Evolutionary conservation across 2,888 invertebrate species (phyloP).

Genomic region (Orgyia antiqua): DNA sequence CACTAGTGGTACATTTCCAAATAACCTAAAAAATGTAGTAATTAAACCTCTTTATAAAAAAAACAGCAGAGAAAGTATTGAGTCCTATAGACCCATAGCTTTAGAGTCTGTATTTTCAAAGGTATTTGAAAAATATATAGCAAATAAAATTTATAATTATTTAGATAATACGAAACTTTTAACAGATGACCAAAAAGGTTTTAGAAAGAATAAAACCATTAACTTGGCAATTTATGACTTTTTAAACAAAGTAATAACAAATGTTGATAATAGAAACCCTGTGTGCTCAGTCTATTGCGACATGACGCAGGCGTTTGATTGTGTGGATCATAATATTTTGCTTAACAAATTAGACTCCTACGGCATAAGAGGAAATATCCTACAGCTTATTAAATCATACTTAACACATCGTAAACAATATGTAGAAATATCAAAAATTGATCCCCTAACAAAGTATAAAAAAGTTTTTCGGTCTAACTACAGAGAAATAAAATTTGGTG

Average conservation of each 20-base stretch:
- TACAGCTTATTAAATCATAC: conserved; percentile 1
- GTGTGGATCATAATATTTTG: neutral
- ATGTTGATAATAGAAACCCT: neutral
- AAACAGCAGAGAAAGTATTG: neutral
- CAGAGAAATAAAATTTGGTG: no score
- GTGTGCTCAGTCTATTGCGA: no score
- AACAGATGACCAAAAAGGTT: no score
- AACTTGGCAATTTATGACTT: neutral
- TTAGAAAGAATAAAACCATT: no score
- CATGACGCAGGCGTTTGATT: neutral
- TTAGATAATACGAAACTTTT: neutral
- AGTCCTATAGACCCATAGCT: neutral
- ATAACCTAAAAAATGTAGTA: no score
- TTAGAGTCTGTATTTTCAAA: neutral
- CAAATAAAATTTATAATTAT: neutral
- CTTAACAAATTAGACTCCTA: no score
- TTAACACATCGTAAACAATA: no score
- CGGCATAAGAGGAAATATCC: neutral
- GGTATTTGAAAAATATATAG: neutral
- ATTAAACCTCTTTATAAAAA: neutral
- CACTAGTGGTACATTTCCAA: neutral
- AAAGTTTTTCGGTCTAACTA: no score
- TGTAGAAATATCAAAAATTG: no score
- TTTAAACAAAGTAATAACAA: neutral
- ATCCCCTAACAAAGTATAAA: no score